Conservation (phyloP, 2,797 vertebrate species). For the Jordanella pulchra region DNA sequence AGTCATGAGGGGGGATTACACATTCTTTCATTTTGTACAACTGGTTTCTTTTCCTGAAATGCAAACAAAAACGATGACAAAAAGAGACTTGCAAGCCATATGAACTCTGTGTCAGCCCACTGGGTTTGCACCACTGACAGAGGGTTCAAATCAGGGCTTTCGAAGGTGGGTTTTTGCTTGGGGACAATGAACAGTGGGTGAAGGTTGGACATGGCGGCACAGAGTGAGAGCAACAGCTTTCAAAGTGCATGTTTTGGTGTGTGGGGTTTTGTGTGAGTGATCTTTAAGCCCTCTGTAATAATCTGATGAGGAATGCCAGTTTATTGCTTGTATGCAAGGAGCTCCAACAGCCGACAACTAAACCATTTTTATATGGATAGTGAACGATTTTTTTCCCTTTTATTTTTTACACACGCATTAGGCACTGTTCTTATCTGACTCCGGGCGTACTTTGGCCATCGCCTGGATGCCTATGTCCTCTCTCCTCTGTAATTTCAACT, state of each 20-base stretch:
- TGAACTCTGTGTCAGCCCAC: neutral
- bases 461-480: neutral
- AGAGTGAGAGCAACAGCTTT: constrained; percentile 14
- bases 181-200: neutral
- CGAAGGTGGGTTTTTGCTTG: constrained; percentile 9
- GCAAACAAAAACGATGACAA: neutral
- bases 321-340: constrained; percentile 37
- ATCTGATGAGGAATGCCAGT: constrained; percentile 78
- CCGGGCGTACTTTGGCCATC: constrained; percentile 49
- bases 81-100: neutral
- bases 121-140: neutral
- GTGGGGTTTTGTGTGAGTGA: constrained; percentile 17
- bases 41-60: neutral
- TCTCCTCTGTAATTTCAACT: constrained; percentile 12
- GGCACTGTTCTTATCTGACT: constrained; percentile 28
- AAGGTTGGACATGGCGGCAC: constrained; percentile 12
- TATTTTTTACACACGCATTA: neutral
- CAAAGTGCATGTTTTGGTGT: constrained; percentile 26
- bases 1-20: neutral
- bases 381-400: neutral
- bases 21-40: too few species aligned
- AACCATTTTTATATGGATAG: constrained; percentile 5
- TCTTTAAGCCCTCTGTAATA: constrained; percentile 54
- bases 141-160: constrained; percentile 17
- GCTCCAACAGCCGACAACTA: constrained; percentile 23